These are phyloP conservation scores for Epinotia nisella DNA, from an alignment of 2,888 invertebrate species.

Conservation along the genomic window DNA sequence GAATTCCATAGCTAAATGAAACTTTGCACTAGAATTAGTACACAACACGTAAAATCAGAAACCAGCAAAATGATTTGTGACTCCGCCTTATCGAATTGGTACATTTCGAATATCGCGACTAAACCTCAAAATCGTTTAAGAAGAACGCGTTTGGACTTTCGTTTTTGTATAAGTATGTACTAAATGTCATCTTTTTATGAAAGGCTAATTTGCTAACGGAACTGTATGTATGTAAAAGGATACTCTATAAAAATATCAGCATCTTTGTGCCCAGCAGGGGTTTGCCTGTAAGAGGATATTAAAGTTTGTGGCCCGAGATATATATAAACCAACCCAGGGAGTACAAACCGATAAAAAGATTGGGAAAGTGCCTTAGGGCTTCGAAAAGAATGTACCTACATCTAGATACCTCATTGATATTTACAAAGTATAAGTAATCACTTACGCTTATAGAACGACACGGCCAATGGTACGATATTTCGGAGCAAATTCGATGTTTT, in stretches of 20 bases:
- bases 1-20: background rate
- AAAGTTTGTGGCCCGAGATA: background rate
- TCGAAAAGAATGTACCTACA: background rate
- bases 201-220: background rate
- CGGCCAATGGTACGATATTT: conserved; percentile 9
- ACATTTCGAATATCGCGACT: background rate
- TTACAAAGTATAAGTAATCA: conserved; percentile 23
- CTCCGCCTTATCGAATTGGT: background rate
- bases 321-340: background rate
- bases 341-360: background rate
- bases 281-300: background rate
- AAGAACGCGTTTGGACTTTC: too few relatives aligned
- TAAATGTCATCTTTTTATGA: background rate
- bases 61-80: background rate
- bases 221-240: background rate
- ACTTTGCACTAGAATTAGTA: background rate
- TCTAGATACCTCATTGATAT: background rate
- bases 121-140: background rate
- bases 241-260: too few relatives aligned
- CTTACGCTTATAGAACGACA: conserved; percentile 35
- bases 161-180: background rate
- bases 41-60: background rate
- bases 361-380: background rate
- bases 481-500: background rate
- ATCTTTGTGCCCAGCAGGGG: background rate